Evolutionary conservation across 1,140 invertebrate species (phyloP).

Genomic region (Saccostrea cuccullata): DNA sequence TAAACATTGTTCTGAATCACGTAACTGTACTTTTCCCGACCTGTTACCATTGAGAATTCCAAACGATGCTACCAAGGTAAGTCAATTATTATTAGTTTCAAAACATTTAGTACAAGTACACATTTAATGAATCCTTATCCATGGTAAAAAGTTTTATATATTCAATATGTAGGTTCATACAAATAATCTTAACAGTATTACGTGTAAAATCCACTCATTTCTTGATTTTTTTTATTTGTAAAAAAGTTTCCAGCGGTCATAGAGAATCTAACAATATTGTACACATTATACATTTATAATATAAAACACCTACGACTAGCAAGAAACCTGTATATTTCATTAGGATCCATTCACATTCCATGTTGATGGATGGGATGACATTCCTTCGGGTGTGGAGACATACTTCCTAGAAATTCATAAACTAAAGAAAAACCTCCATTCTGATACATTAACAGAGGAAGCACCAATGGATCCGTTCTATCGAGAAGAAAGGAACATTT

Average conservation of each 20-base stretch:
- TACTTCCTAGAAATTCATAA: conserved; percentile 59
- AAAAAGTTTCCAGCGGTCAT: no score
- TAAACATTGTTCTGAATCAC: neutral
- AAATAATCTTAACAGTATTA: no score
- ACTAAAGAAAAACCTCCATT: conserved; percentile 15
- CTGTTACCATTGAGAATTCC: neutral
- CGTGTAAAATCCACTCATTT: no score
- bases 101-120: no score
- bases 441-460: neutral
- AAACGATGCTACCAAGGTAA: neutral
- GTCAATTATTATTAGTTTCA: neutral
- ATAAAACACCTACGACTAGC: no score
- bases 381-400: conserved; percentile 51
- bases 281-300: no score
- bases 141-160: no score
- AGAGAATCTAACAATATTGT: no score
- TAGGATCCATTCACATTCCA: conserved; percentile 49
- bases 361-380: conserved; percentile 60
- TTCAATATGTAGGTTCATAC: no score
- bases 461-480: conserved; percentile 11
- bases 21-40: neutral
- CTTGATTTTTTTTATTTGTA: no score
- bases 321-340: no score
- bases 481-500: neutral
- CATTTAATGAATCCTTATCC: no score